Percentiles rank a stretch among this genome's conserved stretches.
Evolutionary conservation across 2,113 vertebrate species (phyloP).

Genomic region (Corydoras maculifer): DNA sequence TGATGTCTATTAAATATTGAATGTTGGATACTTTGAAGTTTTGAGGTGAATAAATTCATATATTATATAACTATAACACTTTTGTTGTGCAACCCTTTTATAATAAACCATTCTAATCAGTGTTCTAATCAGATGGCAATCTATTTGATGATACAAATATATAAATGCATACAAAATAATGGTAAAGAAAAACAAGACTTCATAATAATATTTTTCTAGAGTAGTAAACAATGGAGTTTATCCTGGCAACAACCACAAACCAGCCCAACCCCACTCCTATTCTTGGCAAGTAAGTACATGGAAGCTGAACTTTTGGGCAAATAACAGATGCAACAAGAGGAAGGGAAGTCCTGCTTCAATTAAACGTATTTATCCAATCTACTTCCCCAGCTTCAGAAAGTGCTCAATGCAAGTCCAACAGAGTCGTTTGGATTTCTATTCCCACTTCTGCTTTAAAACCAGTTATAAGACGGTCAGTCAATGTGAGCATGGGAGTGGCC

Average conservation of each 20-base stretch:
- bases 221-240: background rate
- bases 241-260: conserved; percentile 6
- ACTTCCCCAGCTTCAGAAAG: background rate
- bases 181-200: background rate
- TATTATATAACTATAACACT: too few relatives aligned
- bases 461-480: background rate
- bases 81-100: too few relatives aligned
- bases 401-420: background rate
- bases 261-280: conserved; percentile 3
- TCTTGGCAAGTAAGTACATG: conserved; percentile 1
- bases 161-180: too few relatives aligned
- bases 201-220: background rate
- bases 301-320: conserved; percentile 16
- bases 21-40: too few relatives aligned
- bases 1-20: too few relatives aligned
- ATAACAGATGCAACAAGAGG: background rate
- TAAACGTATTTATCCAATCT: background rate
- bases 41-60: too few relatives aligned
- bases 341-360: background rate
- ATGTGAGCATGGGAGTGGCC: conserved; percentile 10
- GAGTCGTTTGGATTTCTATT: background rate
- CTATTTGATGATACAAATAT: too few relatives aligned
- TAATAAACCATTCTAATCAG: too few relatives aligned
- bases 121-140: too few relatives aligned
- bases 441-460: background rate